phyloP scores from a whole-genome alignment of 2,888 invertebrate genomes.

The Arrhopalites spinosus region DNA sequence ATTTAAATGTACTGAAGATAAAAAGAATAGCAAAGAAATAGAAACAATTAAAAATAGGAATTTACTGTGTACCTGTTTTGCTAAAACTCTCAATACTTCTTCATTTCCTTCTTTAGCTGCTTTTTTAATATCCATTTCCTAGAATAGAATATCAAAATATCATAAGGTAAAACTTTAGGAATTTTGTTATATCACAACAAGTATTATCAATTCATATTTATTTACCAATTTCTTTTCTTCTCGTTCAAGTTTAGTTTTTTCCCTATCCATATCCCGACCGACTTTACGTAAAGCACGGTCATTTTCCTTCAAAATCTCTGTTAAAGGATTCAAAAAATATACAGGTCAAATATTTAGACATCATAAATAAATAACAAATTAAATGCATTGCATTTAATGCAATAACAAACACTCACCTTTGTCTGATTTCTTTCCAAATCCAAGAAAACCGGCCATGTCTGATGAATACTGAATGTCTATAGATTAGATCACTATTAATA shows the following conservation, averaged over 20 bases:
- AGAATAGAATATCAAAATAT: neutral
- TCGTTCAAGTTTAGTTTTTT: slow-evolving; percentile 77
- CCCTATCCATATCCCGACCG: slow-evolving; percentile 81
- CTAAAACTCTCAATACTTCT: slow-evolving; percentile 79
- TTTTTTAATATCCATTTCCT: slow-evolving; percentile 87
- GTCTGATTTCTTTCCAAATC: slow-evolving; percentile 54
- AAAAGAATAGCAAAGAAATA: no score
- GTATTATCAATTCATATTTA: slow-evolving; percentile 4
- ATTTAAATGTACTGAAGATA: no score
- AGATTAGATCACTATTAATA: no score
- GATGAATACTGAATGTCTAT: no score
- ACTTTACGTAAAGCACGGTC: slow-evolving; percentile 80
- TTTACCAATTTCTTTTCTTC: slow-evolving; percentile 87
- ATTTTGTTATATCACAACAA: no score
- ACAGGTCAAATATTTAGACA: no score
- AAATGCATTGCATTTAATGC: slow-evolving; percentile 9
- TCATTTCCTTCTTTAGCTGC: slow-evolving; percentile 85
- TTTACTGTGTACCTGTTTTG: slow-evolving; percentile 75
- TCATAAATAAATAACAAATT: slow-evolving; percentile 28
- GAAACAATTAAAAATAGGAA: no score
- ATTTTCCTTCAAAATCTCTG: slow-evolving; percentile 83
- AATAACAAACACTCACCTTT: slow-evolving; percentile 44
- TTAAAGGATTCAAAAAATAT: slow-evolving; percentile 55
- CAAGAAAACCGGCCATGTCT: slow-evolving; percentile 40
- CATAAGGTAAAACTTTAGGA: no score